Conservation (phyloP, 2,888 invertebrate genomes). For the Arctia plantaginis region DNA sequence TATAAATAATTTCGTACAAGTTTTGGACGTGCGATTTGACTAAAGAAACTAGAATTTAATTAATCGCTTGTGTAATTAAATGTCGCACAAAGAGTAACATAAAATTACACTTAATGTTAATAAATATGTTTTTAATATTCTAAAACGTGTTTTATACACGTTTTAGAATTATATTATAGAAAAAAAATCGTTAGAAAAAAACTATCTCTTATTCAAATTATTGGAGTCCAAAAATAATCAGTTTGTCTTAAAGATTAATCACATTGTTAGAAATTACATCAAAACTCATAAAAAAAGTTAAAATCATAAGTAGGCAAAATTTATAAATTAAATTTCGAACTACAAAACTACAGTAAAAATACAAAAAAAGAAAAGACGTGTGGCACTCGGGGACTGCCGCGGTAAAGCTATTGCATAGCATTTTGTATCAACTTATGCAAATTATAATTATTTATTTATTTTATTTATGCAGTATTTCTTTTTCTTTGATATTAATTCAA, state of each 20-base stretch:
- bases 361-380: too few species aligned
- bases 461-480: too few species aligned
- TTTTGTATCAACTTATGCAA: too few species aligned
- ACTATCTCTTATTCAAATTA: not conserved
- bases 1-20: not conserved
- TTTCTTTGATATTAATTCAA: too few species aligned
- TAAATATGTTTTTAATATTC: not conserved
- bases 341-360: conserved; percentile 2
- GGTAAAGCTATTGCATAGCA: too few species aligned
- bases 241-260: not conserved
- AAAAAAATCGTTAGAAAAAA: too few species aligned
- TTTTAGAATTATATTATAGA: too few species aligned
- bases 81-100: not conserved
- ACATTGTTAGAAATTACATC: not conserved
- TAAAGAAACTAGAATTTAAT: not conserved
- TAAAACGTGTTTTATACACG: not conserved
- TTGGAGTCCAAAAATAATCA: not conserved
- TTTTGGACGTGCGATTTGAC: conserved; percentile 18
- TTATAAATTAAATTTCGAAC: not conserved
- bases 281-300: not conserved
- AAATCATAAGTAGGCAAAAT: not conserved
- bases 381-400: too few species aligned
- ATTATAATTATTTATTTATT: too few species aligned
- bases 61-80: not conserved
- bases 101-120: too few species aligned